These are phyloP conservation scores for Chaetoderma sp. DNA, from an alignment of 2,888 invertebrate genomes.

Conservation along the genomic window DNA sequence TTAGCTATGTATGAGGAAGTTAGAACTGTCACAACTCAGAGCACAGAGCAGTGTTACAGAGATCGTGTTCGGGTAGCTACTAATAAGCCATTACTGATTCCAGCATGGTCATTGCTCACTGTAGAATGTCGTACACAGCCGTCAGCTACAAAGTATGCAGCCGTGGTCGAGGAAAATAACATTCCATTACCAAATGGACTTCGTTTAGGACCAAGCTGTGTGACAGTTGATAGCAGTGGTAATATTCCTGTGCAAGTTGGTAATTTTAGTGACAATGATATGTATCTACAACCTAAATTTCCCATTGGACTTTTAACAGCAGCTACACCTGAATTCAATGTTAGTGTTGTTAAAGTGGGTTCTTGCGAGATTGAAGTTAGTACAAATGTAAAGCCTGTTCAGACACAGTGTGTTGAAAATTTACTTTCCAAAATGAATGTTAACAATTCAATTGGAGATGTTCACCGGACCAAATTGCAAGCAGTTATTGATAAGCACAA, in stretches of 20 bases:
- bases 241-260: not conserved
- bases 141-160: not conserved
- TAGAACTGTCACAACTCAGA: not conserved
- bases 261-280: not conserved
- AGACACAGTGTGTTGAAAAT: too few species aligned
- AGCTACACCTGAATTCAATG: not conserved
- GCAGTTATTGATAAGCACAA: too few species aligned
- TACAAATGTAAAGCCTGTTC: not conserved
- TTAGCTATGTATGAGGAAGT: not conserved
- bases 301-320: not conserved
- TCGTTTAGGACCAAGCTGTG: not conserved
- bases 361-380: not conserved
- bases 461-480: too few species aligned
- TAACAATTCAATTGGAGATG: too few species aligned
- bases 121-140: not conserved
- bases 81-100: not conserved
- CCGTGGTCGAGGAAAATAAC: not conserved
- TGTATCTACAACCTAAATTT: not conserved
- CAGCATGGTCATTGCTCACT: not conserved
- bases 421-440: too few species aligned
- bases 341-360: not conserved
- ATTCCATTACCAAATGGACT: not conserved
- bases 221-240: not conserved
- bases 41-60: too few species aligned
- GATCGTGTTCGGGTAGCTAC: not conserved